Evolutionary conservation across 2,113 vertebrate genomes (phyloP).

Genomic region (Grus americana): DNA sequence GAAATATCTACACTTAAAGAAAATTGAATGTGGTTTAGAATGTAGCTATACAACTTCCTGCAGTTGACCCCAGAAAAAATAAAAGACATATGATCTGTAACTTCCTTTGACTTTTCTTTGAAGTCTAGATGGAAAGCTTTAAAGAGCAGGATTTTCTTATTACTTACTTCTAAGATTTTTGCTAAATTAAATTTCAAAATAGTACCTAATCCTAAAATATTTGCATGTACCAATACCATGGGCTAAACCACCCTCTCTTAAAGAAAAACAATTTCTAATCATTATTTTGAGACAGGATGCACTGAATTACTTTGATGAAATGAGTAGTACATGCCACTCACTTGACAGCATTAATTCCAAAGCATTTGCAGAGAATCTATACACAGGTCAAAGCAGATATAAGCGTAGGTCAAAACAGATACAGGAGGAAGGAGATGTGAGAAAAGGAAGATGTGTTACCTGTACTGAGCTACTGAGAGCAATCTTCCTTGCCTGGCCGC

Average conservation of each 20-base stretch:
- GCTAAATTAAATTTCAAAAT: neutral
- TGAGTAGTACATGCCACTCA: neutral
- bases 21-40: neutral
- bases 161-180: neutral
- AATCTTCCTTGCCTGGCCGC: neutral
- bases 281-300: neutral
- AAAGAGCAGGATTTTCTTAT: neutral
- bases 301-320: neutral
- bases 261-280: neutral
- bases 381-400: neutral
- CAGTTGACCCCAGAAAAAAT: slow-evolving; percentile 41
- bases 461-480: neutral
- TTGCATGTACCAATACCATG: neutral
- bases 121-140: slow-evolving; percentile 15
- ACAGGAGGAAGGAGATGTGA: neutral
- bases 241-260: neutral
- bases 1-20: neutral
- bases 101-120: slow-evolving; percentile 44
- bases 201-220: neutral
- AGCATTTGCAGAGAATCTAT: neutral
- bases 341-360: neutral
- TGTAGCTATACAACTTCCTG: slow-evolving; percentile 3
- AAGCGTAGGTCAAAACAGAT: neutral
- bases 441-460: neutral
- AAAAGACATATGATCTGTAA: slow-evolving; percentile 37